phyloP scores from a whole-genome alignment of 2,888 invertebrate species.

The Apeira syringaria region DNA sequence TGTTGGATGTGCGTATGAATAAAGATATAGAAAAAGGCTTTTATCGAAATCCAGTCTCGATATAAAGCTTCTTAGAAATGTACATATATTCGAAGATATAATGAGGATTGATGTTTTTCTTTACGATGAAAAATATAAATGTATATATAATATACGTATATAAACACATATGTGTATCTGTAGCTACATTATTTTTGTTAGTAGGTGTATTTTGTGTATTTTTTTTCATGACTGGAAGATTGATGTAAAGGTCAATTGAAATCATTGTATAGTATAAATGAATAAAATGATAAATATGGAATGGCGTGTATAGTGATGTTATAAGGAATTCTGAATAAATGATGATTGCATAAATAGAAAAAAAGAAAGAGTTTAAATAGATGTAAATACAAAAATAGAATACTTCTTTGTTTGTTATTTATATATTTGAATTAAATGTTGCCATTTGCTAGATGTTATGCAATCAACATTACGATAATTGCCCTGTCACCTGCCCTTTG shows the following conservation, averaged over 20 bases:
- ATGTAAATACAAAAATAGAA: conserved; percentile 22
- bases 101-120: not conserved
- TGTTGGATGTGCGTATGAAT: conserved; percentile 2
- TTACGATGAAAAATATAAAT: conserved; percentile 26
- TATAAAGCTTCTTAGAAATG: not conserved
- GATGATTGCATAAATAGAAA: conserved; percentile 64
- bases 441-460: conserved; percentile 39
- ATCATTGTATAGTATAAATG: conserved; percentile 35
- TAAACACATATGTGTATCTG: too few relatives aligned
- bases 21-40: not conserved
- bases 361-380: too few relatives aligned
- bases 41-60: not conserved
- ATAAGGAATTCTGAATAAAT: conserved; percentile 35
- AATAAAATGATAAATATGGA: conserved; percentile 28
- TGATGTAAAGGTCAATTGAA: conserved; percentile 40
- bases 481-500: conserved; percentile 54
- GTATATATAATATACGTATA: conserved; percentile 35
- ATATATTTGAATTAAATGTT: conserved; percentile 21
- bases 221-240: too few relatives aligned
- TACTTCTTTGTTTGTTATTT: not conserved
- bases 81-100: not conserved
- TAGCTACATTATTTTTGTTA: too few relatives aligned
- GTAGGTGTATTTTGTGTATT: too few relatives aligned
- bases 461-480: conserved; percentile 47
- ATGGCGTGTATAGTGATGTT: conserved; percentile 24